Percentiles rank a stretch among this genome's conserved stretches.
Conservation (phyloP, 2,113 vertebrate species). For the Festucalex cinctus region DNA sequence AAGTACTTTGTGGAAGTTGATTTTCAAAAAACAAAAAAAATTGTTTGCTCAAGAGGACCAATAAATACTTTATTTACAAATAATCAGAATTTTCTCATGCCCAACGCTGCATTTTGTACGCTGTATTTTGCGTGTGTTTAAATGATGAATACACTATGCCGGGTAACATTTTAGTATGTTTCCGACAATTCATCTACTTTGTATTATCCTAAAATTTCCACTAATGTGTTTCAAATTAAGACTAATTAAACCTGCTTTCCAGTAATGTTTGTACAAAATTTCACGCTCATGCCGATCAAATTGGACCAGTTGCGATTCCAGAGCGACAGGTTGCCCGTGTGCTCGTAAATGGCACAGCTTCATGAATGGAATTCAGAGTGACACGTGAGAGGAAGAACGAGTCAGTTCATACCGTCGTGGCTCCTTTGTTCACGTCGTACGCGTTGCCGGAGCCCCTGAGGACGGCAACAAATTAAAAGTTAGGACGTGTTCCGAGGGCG, state of each 20-base stretch:
- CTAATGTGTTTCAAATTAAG: background rate
- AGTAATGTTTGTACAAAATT: background rate
- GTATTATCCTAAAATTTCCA: background rate
- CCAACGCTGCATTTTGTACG: no score
- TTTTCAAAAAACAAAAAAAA: no score
- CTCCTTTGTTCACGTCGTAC: slow-evolving; percentile 37
- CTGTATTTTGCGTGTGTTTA: background rate
- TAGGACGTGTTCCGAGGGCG: background rate
- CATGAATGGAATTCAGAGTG: background rate
- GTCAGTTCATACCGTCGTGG: slow-evolving; percentile 34
- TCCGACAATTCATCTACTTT: background rate
- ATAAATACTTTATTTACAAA: no score
- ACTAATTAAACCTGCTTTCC: background rate
- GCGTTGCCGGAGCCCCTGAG: slow-evolving; percentile 35
- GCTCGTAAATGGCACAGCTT: background rate
- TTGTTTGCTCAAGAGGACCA: no score
- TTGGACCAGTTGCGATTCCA: slow-evolving; percentile 11
- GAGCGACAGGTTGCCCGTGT: background rate
- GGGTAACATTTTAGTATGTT: background rate
- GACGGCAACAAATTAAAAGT: slow-evolving; percentile 16
- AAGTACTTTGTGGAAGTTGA: no score
- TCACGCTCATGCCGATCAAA: background rate
- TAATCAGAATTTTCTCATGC: no score
- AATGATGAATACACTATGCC: background rate
- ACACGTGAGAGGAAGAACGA: background rate